phyloP scores from a whole-genome alignment of 92 coral and sea anemone species.

The Virgularia gustaviana region DNA sequence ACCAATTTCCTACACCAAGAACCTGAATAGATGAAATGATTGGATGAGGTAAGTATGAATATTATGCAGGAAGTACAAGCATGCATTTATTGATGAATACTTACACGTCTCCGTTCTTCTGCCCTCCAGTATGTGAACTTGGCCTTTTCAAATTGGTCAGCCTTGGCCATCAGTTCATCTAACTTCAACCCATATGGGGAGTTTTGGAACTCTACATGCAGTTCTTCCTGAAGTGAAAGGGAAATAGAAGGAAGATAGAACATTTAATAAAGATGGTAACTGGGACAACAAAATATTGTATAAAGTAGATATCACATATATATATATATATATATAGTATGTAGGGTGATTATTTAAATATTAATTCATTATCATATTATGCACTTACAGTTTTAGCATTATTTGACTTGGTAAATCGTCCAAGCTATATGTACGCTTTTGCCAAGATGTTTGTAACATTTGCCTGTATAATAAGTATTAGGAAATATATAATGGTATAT shows the following conservation, averaged over 20 bases:
- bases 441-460: background rate
- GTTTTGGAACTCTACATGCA: background rate
- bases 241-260: no score
- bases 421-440: conserved; percentile 1
- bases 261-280: no score
- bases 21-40: background rate
- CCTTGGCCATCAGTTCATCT: background rate
- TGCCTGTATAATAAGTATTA: background rate
- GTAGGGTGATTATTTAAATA: background rate
- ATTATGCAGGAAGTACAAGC: background rate
- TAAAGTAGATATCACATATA: background rate
- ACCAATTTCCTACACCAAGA: conserved; percentile 7
- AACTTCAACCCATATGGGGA: background rate
- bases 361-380: background rate
- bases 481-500: background rate
- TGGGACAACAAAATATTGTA: no score
- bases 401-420: background rate
- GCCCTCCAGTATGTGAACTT: background rate
- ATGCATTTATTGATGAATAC: background rate
- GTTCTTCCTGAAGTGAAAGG: background rate
- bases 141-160: background rate
- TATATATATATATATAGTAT: background rate
- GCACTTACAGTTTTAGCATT: background rate
- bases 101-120: background rate
- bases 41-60: background rate